Base-by-base conservation (phyloP, 2,888 invertebrate species). In the Ophonus ardosiacus region DNA sequence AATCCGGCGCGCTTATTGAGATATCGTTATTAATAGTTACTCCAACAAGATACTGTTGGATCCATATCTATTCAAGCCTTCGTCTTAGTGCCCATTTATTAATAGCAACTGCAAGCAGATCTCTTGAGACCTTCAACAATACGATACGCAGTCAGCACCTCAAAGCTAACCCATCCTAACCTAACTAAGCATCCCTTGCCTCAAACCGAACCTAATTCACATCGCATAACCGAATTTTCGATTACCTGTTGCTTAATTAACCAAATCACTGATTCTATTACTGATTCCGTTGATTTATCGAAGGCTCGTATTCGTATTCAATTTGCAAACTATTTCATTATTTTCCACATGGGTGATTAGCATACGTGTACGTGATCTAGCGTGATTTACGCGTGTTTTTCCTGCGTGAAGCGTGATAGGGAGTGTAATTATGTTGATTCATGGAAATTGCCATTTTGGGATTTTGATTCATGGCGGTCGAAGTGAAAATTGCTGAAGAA, bases 221-320 rank as follows among this genome's bases (percentile, higher is more conserved):
- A 65, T 18, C 51, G 43, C 56, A 18, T 51, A 51, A 74, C 74
- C 56, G 56, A 56, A 74, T 74, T 43, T 79, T 21, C 18, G 24
- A 79, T 79, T 59, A 79, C 79, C 79, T 79, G 79, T 79, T 79
- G 79, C 79, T 57, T 79, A 59, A 79, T 79, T 79, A 79, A 59
- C 79, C 59, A 59, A 57, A 79, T 79, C 57, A 59, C 79, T 59
- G 79, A 79, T 59, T 79, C 38, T 59, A 59, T 79, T 79, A 79
- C 17, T 7, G 79, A 79, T 79, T 43, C 57, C 57, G 31, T 24
- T 79, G 79, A 79, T 79, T 79, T 59, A 79, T 79, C 56, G 15
- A 1, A 8, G 31, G 0, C 24, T 7, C 5, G 17, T 31, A 31
- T 13, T 57, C 57, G 59, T 31, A 79, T 79, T 79, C 57, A 57